These are phyloP conservation scores for Nautilus pompilius DNA, from an alignment of 1,140 invertebrate genomes.

Conservation along the genomic window DNA sequence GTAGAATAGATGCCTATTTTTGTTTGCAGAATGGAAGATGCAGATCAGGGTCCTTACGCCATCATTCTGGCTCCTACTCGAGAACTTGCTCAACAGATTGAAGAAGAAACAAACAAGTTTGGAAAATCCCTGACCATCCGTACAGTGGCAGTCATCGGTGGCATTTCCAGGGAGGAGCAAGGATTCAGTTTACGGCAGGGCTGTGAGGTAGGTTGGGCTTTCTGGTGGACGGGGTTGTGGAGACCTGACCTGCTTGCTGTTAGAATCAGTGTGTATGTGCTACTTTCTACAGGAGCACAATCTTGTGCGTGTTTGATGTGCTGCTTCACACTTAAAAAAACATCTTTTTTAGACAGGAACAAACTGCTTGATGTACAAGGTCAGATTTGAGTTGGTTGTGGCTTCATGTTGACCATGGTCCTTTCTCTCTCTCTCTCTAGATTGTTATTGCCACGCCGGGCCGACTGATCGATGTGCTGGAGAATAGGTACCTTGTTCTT, in stretches of 20 bases:
- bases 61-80: conserved; percentile 98
- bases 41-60: conserved; percentile 93
- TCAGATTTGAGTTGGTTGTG: too few species aligned
- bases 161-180: conserved; percentile 95
- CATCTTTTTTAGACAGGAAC: too few species aligned
- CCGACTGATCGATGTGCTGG: conserved; percentile 97
- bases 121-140: conserved; percentile 90
- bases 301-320: too few species aligned
- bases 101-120: conserved; percentile 98
- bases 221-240: too few species aligned
- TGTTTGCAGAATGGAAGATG: conserved; percentile 67
- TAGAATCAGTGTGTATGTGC: background rate
- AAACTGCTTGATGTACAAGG: too few species aligned
- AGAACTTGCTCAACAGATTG: conserved; percentile 99
- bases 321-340: too few species aligned
- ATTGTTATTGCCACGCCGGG: conserved; percentile 99
- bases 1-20: too few species aligned
- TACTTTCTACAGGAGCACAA: too few species aligned
- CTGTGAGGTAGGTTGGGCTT: conserved; percentile 84
- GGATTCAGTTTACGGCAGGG: conserved; percentile 94
- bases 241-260: too few species aligned
- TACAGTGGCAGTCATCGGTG: conserved; percentile 97
- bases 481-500: conserved; percentile 96
- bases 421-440: conserved; percentile 53
- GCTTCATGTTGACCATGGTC: too few species aligned